These are phyloP conservation scores for Trachymyrmex cornetzi DNA, from an alignment of 1,140 invertebrate genomes.

Conservation along the genomic window DNA sequence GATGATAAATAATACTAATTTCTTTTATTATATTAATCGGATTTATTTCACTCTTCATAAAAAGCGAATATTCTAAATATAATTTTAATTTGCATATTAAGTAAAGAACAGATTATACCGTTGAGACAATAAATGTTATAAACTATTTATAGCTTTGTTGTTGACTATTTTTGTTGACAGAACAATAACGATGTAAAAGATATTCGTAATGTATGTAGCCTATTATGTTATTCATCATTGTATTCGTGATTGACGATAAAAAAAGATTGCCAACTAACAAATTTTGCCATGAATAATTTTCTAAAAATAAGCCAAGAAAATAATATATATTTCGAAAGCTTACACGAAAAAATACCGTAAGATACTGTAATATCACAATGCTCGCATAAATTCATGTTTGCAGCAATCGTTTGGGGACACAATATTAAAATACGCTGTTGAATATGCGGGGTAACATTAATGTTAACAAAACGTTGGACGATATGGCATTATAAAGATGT, in stretches of 20 bases:
- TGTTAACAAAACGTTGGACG: slow-evolving; percentile 52
- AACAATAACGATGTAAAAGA: neutral
- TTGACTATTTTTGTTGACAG: neutral
- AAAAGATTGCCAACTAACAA: neutral
- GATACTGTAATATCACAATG: slow-evolving; percentile 9
- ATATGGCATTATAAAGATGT: slow-evolving; percentile 61
- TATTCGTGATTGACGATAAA: neutral
- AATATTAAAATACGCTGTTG: slow-evolving; percentile 42
- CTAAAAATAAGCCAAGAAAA: slow-evolving; percentile 10
- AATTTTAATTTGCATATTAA: slow-evolving; percentile 9
- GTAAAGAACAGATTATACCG: neutral
- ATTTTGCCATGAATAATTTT: neutral
- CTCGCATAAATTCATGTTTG: slow-evolving; percentile 46
- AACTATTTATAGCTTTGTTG: neutral
- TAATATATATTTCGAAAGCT: neutral
- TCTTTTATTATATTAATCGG: neutral
- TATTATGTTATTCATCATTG: neutral
- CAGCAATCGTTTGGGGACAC: neutral
- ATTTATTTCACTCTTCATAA: neutral
- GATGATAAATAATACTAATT: neutral
- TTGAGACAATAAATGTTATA: neutral
- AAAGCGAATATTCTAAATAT: slow-evolving; percentile 2
- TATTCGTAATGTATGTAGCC: neutral
- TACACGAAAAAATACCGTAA: neutral
- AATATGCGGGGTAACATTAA: slow-evolving; percentile 53